Evolutionary conservation across 2,888 invertebrate species (phyloP).

Genomic region (Cyaniris semiargus): DNA sequence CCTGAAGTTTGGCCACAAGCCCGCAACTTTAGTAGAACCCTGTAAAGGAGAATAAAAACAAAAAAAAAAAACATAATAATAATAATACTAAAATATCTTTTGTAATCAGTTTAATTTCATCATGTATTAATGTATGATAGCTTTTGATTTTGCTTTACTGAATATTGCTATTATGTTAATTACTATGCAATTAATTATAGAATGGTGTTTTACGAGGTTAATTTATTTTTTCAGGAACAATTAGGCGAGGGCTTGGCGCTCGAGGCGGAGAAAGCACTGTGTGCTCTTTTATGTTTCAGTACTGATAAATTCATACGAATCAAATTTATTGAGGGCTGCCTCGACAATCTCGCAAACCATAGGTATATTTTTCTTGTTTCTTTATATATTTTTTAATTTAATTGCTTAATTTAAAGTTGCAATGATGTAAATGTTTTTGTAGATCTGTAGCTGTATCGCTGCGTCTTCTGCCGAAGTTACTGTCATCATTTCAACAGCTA

Average conservation of each 20-base stretch:
- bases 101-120: too few relatives aligned
- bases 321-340: conserved; percentile 96
- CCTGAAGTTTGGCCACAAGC: too few relatives aligned
- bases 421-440: conserved; percentile 39
- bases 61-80: too few relatives aligned
- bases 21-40: too few relatives aligned
- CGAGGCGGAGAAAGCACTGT: conserved; percentile 96
- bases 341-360: conserved; percentile 93
- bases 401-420: neutral
- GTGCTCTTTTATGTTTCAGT: conserved; percentile 93
- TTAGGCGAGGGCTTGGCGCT: conserved; percentile 93
- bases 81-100: too few relatives aligned
- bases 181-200: too few relatives aligned
- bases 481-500: conserved; percentile 94
- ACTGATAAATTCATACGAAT: conserved; percentile 94
- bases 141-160: too few relatives aligned
- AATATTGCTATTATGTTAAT: too few relatives aligned
- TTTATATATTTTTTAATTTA: conserved; percentile 33
- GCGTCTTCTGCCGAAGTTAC: conserved; percentile 91
- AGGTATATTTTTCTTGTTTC: conserved; percentile 64
- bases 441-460: conserved; percentile 95
- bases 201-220: neutral
- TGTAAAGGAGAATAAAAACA: too few relatives aligned
- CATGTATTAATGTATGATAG: too few relatives aligned
- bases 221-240: conserved; percentile 80